These are phyloP conservation scores for Agrypnus murinus DNA, from an alignment of 2,888 invertebrate genomes.

Conservation along the genomic window DNA sequence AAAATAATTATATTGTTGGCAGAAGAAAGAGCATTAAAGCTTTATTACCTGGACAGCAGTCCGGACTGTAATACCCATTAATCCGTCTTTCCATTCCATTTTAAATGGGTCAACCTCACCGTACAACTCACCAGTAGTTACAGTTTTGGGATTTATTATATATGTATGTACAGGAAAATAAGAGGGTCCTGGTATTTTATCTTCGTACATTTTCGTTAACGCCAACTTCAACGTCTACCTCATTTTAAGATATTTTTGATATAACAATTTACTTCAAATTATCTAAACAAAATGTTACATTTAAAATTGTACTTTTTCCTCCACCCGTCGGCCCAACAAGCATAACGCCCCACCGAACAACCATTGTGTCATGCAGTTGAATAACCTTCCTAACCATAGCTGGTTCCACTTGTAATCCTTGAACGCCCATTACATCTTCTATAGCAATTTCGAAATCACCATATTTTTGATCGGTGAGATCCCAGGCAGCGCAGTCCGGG, in stretches of 20 bases:
- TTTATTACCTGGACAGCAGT: conserved; percentile 75
- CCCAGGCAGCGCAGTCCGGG: conserved; percentile 86
- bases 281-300: conserved; percentile 71
- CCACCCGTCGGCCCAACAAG: conserved; percentile 92
- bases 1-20: too few relatives aligned
- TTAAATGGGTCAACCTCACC: conserved; percentile 90
- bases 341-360: conserved; percentile 95
- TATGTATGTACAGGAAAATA: conserved; percentile 85
- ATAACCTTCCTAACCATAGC: conserved; percentile 85
- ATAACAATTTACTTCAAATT: not conserved
- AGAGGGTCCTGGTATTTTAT: conserved; percentile 76
- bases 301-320: conserved; percentile 86
- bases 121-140: conserved; percentile 90
- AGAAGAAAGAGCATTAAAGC: too few relatives aligned
- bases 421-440: conserved; percentile 72
- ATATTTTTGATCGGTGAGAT: conserved; percentile 86
- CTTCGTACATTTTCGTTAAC: conserved; percentile 78
- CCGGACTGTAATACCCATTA: conserved; percentile 82
- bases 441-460: conserved; percentile 83
- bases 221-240: conserved; percentile 84
- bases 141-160: conserved; percentile 91
- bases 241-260: too few relatives aligned
- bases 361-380: conserved; percentile 92
- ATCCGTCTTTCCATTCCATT: conserved; percentile 93
- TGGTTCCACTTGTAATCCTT: conserved; percentile 79